Percentiles rank a stretch among this genome's conserved stretches.
Evolutionary conservation across 1,140 invertebrate genomes (phyloP).

Genomic region (Magallana ariakensis): DNA sequence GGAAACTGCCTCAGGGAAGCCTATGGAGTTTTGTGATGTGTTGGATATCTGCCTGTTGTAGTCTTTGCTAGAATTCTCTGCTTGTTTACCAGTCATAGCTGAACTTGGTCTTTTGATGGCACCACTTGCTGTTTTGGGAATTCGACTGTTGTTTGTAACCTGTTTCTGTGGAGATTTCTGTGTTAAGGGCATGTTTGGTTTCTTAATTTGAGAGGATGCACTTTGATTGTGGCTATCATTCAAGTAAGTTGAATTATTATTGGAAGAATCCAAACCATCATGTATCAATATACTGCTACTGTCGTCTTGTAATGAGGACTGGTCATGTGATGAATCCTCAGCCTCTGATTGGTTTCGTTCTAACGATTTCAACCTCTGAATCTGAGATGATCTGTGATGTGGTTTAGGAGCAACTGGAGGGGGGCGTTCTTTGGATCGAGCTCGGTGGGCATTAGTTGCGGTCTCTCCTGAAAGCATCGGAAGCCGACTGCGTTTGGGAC

Average conservation of each 20-base stretch:
- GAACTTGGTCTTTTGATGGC: neutral
- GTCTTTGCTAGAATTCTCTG: neutral
- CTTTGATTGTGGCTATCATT: constrained; percentile 39
- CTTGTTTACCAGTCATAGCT: neutral
- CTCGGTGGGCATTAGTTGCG: neutral
- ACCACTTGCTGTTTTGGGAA: constrained; percentile 22
- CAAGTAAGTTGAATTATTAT: constrained; percentile 8
- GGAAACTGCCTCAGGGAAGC: neutral
- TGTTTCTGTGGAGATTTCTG: neutral
- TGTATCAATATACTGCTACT: constrained; percentile 28
- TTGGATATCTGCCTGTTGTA: neutral
- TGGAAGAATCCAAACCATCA: constrained; percentile 19
- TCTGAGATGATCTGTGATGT: constrained; percentile 36
- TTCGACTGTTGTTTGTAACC: neutral
- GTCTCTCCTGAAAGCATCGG: constrained; percentile 29
- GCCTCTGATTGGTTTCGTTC: neutral
- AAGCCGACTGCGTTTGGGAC: constrained; percentile 40
- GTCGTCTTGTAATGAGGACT: constrained; percentile 26
- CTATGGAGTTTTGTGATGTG: neutral
- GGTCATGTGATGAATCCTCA: constrained; percentile 21
- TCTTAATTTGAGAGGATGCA: constrained; percentile 9
- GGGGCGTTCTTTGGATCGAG: constrained; percentile 20
- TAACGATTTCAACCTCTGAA: constrained; percentile 32
- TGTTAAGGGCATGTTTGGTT: neutral
- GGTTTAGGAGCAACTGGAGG: constrained; percentile 47